Conservation (phyloP, 2,888 invertebrate species). For the Cremastinae sp. region DNA sequence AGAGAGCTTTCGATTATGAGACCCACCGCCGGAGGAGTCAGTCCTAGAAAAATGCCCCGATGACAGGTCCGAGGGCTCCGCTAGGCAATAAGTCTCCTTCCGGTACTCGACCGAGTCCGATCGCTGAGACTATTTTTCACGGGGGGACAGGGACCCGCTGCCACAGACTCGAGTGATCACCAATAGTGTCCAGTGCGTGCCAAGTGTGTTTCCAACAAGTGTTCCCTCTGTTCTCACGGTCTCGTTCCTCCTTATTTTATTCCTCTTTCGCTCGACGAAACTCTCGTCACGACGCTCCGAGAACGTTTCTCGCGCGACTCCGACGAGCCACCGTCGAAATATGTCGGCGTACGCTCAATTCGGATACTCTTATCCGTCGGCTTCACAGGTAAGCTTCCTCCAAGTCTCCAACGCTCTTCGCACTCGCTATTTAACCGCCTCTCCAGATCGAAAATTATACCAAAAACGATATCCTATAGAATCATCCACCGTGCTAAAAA, state of each 20-base stretch:
- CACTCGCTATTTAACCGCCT: too few species aligned
- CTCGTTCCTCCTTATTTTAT: neutral
- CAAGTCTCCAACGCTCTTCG: neutral
- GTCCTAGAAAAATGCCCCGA: slow-evolving; percentile 66
- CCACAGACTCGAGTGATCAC: slow-evolving; percentile 48
- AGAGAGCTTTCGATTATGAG: slow-evolving; percentile 40
- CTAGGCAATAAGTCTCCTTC: slow-evolving; percentile 48
- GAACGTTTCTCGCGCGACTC: slow-evolving; percentile 23
- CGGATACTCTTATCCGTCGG: slow-evolving; percentile 95
- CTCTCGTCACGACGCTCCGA: slow-evolving; percentile 1
- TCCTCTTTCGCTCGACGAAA: neutral
- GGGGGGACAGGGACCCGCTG: slow-evolving; percentile 8
- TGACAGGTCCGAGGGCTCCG: slow-evolving; percentile 66
- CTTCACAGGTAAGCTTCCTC: slow-evolving; percentile 89
- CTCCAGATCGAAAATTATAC: too few species aligned
- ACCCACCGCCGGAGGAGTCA: slow-evolving; percentile 10
- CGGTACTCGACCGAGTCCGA: slow-evolving; percentile 54
- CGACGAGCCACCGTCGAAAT: slow-evolving; percentile 44
- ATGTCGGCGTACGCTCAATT: slow-evolving; percentile 95
- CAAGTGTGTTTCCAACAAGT: slow-evolving; percentile 63
- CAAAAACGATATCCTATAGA: too few species aligned
- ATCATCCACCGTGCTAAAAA: too few species aligned
- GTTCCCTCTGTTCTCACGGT: slow-evolving; percentile 9
- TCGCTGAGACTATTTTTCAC: slow-evolving; percentile 18
- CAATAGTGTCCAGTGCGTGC: slow-evolving; percentile 71